Conservation (phyloP, 1,140 invertebrate species). For the Chironomus tepperi region DNA sequence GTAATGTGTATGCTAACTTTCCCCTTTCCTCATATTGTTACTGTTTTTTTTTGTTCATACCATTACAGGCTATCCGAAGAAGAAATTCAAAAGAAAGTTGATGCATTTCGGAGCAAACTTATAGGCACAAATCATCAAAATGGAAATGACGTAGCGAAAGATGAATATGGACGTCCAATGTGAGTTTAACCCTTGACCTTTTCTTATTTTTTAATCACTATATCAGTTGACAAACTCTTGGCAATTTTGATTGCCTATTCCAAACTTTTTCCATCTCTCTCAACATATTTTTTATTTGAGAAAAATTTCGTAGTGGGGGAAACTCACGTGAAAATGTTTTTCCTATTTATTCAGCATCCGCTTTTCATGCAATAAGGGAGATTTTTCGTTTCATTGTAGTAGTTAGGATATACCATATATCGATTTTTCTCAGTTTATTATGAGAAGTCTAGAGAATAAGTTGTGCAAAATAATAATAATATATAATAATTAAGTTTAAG, state of each 20-base stretch:
- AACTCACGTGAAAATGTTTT: slow-evolving; percentile 1
- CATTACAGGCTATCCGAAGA: slow-evolving; percentile 58
- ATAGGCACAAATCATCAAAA: slow-evolving; percentile 45
- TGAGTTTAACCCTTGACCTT: slow-evolving; percentile 50
- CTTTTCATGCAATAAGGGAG: neutral
- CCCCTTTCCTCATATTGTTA: neutral
- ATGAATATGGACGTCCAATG: slow-evolving; percentile 67
- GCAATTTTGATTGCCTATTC: neutral
- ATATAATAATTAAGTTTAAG: too few species aligned
- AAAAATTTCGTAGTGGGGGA: neutral
- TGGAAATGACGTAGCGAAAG: slow-evolving; percentile 46
- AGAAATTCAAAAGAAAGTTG: slow-evolving; percentile 71
- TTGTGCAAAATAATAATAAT: neutral
- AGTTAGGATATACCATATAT: neutral
- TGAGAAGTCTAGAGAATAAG: neutral
- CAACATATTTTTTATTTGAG: neutral
- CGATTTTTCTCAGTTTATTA: neutral
- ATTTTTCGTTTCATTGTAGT: neutral
- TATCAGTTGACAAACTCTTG: neutral
- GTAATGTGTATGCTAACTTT: too few species aligned
- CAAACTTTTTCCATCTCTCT: neutral
- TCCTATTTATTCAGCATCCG: neutral
- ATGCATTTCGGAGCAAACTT: slow-evolving; percentile 69
- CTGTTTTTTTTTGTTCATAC: neutral
- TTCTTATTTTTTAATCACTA: neutral